Percentiles rank a stretch among this genome's conserved stretches.
phyloP scores from a whole-genome alignment of 2,113 vertebrate genomes.

The Pseudorhombus dupliciocellatus region DNA sequence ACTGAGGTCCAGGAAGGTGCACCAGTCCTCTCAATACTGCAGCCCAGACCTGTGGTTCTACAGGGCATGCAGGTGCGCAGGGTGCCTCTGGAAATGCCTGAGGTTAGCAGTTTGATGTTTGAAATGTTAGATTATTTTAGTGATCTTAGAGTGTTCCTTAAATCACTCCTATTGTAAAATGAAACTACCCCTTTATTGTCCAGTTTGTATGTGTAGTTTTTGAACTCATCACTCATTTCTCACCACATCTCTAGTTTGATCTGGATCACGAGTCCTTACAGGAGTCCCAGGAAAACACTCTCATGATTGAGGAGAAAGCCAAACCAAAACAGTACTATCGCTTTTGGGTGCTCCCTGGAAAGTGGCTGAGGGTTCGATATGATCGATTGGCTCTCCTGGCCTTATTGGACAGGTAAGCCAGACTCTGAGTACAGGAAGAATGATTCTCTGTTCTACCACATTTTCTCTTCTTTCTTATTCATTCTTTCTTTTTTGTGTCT shows the following conservation, averaged over 20 bases:
- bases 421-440: background rate
- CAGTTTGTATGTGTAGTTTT: background rate
- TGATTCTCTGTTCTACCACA: background rate
- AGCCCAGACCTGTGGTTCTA: conserved; percentile 86
- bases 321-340: conserved; percentile 99
- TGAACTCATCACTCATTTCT: background rate
- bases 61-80: conserved; percentile 94
- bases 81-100: conserved; percentile 88
- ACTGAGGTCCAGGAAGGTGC: conserved; percentile 87
- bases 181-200: background rate
- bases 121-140: conserved; percentile 1
- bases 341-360: conserved; percentile 94
- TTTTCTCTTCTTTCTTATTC: background rate
- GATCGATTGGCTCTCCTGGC: conserved; percentile 97
- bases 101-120: conserved; percentile 61
- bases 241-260: conserved; percentile 81
- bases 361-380: conserved; percentile 96
- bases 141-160: background rate
- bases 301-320: conserved; percentile 90
- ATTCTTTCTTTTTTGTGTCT: no score
- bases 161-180: background rate
- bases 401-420: conserved; percentile 92
- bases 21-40: conserved; percentile 83
- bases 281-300: conserved; percentile 91
- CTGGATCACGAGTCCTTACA: conserved; percentile 91